Base-by-base conservation (phyloP, 2,888 invertebrate genomes). In the Hypsopygia costalis region DNA sequence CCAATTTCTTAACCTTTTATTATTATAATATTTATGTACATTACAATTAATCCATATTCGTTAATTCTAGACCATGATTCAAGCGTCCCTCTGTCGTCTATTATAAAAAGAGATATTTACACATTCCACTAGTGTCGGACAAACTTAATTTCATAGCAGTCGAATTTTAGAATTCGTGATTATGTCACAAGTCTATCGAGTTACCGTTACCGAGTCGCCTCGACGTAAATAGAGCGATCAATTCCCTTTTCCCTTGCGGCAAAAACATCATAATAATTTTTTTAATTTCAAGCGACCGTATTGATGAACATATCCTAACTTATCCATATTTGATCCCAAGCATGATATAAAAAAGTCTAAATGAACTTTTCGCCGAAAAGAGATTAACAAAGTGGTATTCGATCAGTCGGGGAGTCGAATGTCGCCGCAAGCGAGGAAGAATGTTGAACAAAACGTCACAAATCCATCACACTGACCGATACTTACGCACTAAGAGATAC, bases 241-340 rank as follows among this genome's bases (percentile, higher is more conserved):
- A 41, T 41, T 43, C 40, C 38, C 20, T 28, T 16, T 16, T 25
- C 25, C 34, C 37, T 45, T 34, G 45, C 43, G 37, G 45, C 40
- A 34, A 9, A n/a, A 34, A 38, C 33, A 31, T 29, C 34, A 22
- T 29, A 11, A 16, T 42, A 38, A 34, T 40, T 27, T 12, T 35
- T 31, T 39, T 30, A 28, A 40, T 11, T 44, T 9, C 21, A 36
- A 38, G 36, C 40, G 44, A 39, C 36, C 36, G 33, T 33, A 32
- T 42, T 27, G 43, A 51, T 53, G 53, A 66, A 57, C 60, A 60
- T 68, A 74, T 58, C 64, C 74, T 81, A 77, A 80, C 81, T 81
- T 83, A 85, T 73, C 58, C 61, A 64, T 81, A 85, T 78, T 88
- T 87, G 87, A 77, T 87, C 87, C 87, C 87, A 81, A 85, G 82